Base-by-base conservation (phyloP, 2,888 invertebrate genomes). In the Athrips mouffetella region DNA sequence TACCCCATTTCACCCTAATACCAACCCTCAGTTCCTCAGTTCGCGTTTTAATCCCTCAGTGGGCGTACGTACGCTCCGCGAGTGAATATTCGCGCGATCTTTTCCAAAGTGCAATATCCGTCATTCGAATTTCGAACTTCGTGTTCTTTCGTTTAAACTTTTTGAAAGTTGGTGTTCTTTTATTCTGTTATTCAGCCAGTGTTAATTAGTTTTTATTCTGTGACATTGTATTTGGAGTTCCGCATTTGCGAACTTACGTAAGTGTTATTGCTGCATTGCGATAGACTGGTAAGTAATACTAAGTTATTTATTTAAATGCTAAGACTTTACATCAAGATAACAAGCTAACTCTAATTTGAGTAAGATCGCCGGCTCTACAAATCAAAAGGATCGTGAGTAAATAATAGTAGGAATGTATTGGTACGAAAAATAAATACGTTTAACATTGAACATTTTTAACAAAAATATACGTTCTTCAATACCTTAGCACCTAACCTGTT, bases 241-340 rank as follows among this genome's bases (percentile, higher is more conserved):
- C 68, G 68, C 68, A 67, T 65, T 70, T 72, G 47, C 61, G 55
- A 81, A 83, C 81, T 87, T 87, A 87, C 86, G 87, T 87, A 87
- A 87, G 87, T 73, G 47, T 45, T 52, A 50, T 75, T 75, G 78
- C 86, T 86, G 87, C 87, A 87, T 67, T 87, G 87, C 87, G 85
- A 81, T 83, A 64, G 48, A 57, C 58, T 59, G 45, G 45, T 33
- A 35, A 33, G 45, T 31, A 6, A 21, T 44, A 23, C 25, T 23
- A 23, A 13, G 11, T 2, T 15, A 39, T 18, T 29, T 30, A 31
- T 29, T 42, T 47, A 50, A 53, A 59, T 62, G 57, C 58, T 60
- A 60, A 55, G 71, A 31, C 31, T 6, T 31, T 33, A 13, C 13
- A 33, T 15, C 33, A 33, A 7, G 33, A 33, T 33, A 33, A 33